A percentile compares a stretch with the other conserved stretches of the same genome.
Evolutionary conservation across 2,888 invertebrate species (phyloP).

Genomic region (Syritta pipiens): DNA sequence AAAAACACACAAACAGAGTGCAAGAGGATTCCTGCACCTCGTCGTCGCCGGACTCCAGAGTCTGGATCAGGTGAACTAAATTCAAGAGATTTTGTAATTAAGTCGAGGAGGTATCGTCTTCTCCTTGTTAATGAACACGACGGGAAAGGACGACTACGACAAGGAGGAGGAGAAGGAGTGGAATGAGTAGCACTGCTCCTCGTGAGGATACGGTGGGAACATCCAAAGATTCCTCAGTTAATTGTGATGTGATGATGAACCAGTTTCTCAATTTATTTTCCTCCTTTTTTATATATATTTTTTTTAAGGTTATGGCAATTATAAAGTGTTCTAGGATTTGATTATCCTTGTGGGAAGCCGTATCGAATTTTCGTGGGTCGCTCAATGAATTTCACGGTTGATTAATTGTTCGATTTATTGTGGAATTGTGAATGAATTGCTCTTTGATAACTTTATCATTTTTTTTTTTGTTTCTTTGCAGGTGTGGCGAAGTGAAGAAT

Average conservation of each 20-base stretch:
- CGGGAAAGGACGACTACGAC: neutral
- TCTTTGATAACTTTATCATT: slow-evolving; percentile 45
- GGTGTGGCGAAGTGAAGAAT: slow-evolving; percentile 17
- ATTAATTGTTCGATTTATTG: slow-evolving; percentile 58
- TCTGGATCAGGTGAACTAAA: slow-evolving; percentile 35
- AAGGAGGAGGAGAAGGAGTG: neutral
- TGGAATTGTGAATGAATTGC: neutral
- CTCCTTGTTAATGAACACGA: slow-evolving; percentile 41
- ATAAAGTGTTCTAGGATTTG: slow-evolving; percentile 38
- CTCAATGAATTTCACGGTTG: slow-evolving; percentile 49
- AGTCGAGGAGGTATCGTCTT: slow-evolving; percentile 33
- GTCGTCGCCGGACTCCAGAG: too few relatives aligned
- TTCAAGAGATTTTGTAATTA: slow-evolving; percentile 56
- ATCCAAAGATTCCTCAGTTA: slow-evolving; percentile 14
- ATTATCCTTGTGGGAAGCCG: slow-evolving; percentile 61
- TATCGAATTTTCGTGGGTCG: slow-evolving; percentile 23
- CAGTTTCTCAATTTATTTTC: slow-evolving; percentile 14
- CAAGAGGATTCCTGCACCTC: too few relatives aligned
- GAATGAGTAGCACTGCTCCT: too few relatives aligned
- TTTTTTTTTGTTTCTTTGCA: slow-evolving; percentile 28
- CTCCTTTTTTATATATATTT: too few relatives aligned
- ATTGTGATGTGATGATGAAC: slow-evolving; percentile 52
- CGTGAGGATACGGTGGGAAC: slow-evolving; percentile 47
- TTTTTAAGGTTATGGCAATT: slow-evolving; percentile 23
- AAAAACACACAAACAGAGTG: too few relatives aligned